phyloP scores from a whole-genome alignment of 1,140 invertebrate species.

The Saccostrea echinata region DNA sequence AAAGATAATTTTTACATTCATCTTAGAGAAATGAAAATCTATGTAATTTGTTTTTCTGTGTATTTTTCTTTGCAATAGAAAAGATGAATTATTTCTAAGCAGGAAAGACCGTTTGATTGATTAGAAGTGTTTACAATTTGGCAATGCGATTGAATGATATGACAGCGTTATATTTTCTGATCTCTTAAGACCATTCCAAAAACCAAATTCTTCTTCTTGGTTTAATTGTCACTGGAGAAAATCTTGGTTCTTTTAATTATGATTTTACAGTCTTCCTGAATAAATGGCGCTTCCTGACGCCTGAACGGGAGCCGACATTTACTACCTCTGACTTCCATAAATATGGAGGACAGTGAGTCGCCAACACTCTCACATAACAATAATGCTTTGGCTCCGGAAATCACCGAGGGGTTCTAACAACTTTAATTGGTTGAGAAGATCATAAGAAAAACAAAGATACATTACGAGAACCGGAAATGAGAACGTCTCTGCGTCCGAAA shows the following conservation, averaged over 20 bases:
- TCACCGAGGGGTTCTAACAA: conserved; percentile 30
- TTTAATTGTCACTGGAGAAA: conserved; percentile 35
- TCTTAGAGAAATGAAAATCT: too few species aligned
- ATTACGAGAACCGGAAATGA: conserved; percentile 31
- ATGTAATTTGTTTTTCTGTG: background rate
- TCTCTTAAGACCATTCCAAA: background rate
- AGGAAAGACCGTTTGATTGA: background rate
- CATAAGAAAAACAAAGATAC: conserved; percentile 32
- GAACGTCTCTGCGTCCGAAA: conserved; percentile 16
- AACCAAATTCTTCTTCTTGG: background rate
- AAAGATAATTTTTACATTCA: too few species aligned
- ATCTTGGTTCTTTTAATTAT: conserved; percentile 20
- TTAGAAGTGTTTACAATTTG: conserved; percentile 14
- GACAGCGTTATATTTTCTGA: conserved; percentile 30
- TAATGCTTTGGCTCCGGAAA: conserved; percentile 26
- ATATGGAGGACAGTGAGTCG: background rate
- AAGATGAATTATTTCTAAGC: background rate
- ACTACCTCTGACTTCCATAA: conserved; percentile 18
- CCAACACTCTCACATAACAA: background rate
- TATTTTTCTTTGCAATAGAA: background rate
- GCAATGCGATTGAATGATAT: background rate
- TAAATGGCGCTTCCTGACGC: conserved; percentile 14
- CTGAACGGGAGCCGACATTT: conserved; percentile 9
- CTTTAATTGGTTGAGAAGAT: conserved; percentile 39
- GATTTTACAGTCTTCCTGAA: conserved; percentile 1